Base-by-base conservation (phyloP, 2,797 vertebrate species). In the Dicrostonyx torquatus region DNA sequence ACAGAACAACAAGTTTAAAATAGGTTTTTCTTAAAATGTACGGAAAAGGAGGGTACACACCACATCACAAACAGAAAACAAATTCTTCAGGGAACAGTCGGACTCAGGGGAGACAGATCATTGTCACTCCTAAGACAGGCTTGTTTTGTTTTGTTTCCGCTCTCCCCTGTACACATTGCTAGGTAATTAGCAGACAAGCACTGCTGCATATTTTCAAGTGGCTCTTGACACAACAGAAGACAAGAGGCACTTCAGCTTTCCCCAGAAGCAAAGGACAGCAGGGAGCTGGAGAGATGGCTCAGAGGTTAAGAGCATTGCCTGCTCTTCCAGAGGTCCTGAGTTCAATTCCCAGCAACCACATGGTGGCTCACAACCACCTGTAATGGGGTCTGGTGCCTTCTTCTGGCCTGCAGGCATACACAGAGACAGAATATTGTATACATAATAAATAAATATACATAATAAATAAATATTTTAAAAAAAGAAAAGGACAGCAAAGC, bases 1-100 rank as follows among this genome's bases (percentile, higher is more conserved):
- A 87, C 40, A 91, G 22, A 72, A 7, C 77, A 93, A 90, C 22
- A 82, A 91, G 85, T 82, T 90, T 40, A 91, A 40, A 94, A 84
- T 37, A 43, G 15, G 48, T 20, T 90, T 96, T 95, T n/a, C 55
- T 94, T 84, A 75, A 94, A 94, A 90, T 43, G 18, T 29, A 77
- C 31, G 70, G 20, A 58, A 86, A 26, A 2, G 53, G 45, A 95
- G n/a, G 82, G 17, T 43, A 50, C 2, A 88, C 5, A 64, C 20
- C 86, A 91, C 78, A 40, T 45, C 70, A 92, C 18, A 72, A 95
- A 91, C 17, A 88, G 78, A 53, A 77, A 94, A 95, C 48, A 48
- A 62, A 91, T 60, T 53, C 22, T 77, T 94, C 76, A 77, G 75
- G 82, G 66, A 82, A 86, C 89, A 89, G 45, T 84, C 90, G 53